Conservation (phyloP, 2,113 vertebrate species). For the Kryptolebias marmoratus region DNA sequence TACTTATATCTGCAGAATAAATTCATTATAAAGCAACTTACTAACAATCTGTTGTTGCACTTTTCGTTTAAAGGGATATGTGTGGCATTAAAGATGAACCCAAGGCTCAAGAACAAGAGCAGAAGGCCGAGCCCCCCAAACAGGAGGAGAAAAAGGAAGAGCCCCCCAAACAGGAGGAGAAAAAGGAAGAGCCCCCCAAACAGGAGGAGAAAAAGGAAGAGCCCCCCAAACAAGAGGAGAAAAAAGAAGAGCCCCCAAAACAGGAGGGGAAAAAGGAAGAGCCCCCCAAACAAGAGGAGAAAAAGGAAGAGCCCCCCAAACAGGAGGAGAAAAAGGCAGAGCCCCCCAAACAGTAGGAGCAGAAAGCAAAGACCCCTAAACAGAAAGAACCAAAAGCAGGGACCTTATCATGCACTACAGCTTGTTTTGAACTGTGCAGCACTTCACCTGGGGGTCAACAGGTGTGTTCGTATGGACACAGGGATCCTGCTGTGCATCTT, state of each 20-base stretch:
- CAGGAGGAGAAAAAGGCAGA: not conserved
- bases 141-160: not conserved
- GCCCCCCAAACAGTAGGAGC: not conserved
- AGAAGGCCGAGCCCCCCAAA: slow-evolving; percentile 22
- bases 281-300: not conserved
- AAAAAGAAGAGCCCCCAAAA: not conserved
- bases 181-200: slow-evolving; percentile 5
- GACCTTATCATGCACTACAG: slow-evolving; percentile 1
- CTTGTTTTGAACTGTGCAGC: not conserved
- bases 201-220: slow-evolving; percentile 2
- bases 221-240: not conserved
- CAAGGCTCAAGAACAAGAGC: slow-evolving; percentile 20
- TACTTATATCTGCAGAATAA: not conserved
- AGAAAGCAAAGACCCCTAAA: slow-evolving; percentile 5
- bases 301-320: not conserved
- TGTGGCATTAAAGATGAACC: slow-evolving; percentile 38
- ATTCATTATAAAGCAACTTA: not conserved
- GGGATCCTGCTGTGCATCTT: not conserved
- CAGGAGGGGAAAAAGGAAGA: not conserved
- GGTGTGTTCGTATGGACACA: not conserved
- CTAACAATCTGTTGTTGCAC: not conserved
- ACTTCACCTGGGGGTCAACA: not conserved
- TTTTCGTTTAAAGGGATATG: slow-evolving; percentile 62
- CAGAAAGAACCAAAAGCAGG: not conserved
- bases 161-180: not conserved